Evolutionary conservation across 1,140 invertebrate genomes (phyloP).

Genomic region (Parasteatoda tepidariorum): DNA sequence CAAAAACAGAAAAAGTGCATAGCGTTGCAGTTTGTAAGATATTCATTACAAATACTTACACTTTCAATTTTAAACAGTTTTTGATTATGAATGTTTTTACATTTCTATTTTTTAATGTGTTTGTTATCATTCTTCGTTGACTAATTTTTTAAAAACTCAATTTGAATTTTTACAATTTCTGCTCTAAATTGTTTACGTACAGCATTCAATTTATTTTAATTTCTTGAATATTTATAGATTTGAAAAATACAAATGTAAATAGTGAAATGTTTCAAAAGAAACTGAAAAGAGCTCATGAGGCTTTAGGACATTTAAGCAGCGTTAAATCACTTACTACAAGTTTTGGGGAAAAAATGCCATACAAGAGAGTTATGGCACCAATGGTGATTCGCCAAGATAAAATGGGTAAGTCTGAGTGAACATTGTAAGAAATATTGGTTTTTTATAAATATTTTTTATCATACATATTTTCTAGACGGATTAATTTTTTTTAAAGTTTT

Average conservation of each 20-base stretch:
- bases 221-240: conserved; percentile 77
- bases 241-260: conserved; percentile 88
- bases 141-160: too few relatives aligned
- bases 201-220: too few relatives aligned
- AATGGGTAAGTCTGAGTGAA: conserved; percentile 77
- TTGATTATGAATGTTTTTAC: too few relatives aligned
- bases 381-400: conserved; percentile 82
- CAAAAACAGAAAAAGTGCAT: too few relatives aligned
- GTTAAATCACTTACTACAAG: conserved; percentile 88
- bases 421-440: too few relatives aligned
- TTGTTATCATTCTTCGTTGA: too few relatives aligned
- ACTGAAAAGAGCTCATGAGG: conserved; percentile 88
- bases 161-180: too few relatives aligned
- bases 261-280: conserved; percentile 91
- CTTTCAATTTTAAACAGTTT: too few relatives aligned
- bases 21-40: too few relatives aligned
- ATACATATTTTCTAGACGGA: background rate
- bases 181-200: too few relatives aligned
- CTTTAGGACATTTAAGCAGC: conserved; percentile 76
- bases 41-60: too few relatives aligned
- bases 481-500: background rate
- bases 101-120: too few relatives aligned
- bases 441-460: background rate
- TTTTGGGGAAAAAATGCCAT: conserved; percentile 93
- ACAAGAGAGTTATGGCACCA: conserved; percentile 92